These are phyloP conservation scores for Drosophila suzukii DNA, from an alignment of 1,140 invertebrate species.

Conservation along the genomic window DNA sequence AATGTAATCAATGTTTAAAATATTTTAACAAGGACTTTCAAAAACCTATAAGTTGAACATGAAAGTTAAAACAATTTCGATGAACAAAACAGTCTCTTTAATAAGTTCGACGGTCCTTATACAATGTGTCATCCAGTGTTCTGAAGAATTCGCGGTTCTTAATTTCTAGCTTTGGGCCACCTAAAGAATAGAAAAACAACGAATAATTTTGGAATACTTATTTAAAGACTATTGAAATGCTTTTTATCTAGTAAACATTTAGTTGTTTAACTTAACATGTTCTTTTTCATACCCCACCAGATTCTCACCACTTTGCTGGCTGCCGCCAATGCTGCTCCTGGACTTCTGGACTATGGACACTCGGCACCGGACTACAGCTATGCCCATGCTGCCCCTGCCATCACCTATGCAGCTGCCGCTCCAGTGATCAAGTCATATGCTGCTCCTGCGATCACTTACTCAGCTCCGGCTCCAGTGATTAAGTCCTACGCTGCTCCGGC, in stretches of 20 bases:
- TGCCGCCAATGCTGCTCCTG: constrained; percentile 62
- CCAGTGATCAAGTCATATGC: constrained; percentile 2
- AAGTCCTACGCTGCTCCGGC: constrained; percentile 26
- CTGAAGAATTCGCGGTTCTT: no score
- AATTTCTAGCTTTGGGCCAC: no score
- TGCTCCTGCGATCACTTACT: constrained; percentile 3
- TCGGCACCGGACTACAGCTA: constrained; percentile 59
- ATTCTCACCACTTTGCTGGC: constrained; percentile 71
- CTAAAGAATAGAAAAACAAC: no score
- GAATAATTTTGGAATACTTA: background rate
- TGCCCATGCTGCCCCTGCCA: constrained; percentile 62
- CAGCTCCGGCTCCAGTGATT: constrained; percentile 1
- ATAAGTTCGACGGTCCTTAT: no score
- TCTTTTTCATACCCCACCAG: background rate
- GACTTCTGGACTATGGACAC: constrained; percentile 58
- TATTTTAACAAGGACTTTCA: no score
- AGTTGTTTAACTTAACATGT: background rate
- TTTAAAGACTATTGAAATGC: no score
- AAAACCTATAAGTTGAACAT: no score
- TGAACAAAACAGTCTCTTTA: no score
- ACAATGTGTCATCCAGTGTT: no score
- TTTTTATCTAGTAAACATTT: background rate
- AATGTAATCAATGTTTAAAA: no score
- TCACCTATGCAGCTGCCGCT: constrained; percentile 41
- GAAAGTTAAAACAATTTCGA: no score